phyloP scores from a whole-genome alignment of 2,113 vertebrate species.

The Taxidea taxus region DNA sequence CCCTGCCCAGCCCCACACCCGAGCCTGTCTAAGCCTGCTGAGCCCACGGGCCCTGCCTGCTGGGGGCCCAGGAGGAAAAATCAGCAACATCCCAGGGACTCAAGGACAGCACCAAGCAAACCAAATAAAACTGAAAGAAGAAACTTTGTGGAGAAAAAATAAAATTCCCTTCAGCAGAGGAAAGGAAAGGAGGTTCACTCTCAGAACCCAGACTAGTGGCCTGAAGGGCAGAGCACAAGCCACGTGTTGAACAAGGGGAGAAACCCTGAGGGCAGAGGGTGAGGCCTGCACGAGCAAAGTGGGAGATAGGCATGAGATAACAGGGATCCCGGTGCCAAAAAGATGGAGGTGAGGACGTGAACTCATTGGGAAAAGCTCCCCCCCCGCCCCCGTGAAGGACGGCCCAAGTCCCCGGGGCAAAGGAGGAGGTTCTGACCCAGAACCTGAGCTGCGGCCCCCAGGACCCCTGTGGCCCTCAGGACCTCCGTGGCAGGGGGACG shows the following conservation, averaged over 20 bases:
- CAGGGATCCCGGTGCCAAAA: not conserved
- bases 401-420: not conserved
- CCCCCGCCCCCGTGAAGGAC: accelerated
- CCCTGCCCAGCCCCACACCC: not conserved
- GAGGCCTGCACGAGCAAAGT: too few relatives aligned
- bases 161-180: not conserved
- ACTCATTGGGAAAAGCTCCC: not conserved
- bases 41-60: not conserved
- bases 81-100: not conserved
- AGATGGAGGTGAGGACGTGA: not conserved
- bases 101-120: not conserved
- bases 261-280: not conserved
- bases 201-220: not conserved
- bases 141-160: not conserved
- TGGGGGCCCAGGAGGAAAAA: too few relatives aligned
- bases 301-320: not conserved
- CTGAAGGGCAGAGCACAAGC: not conserved
- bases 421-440: not conserved
- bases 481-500: not conserved
- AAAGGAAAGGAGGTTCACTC: not conserved
- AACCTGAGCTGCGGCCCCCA: not conserved
- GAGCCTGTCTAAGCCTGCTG: not conserved
- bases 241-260: not conserved
- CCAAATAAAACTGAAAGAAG: not conserved
- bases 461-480: not conserved